Evolutionary conservation across 64 coral and sea anemone genomes (phyloP), one percentile per base, ranked within the genome.

Genomic region (Pachyseris speciosa): DNA sequence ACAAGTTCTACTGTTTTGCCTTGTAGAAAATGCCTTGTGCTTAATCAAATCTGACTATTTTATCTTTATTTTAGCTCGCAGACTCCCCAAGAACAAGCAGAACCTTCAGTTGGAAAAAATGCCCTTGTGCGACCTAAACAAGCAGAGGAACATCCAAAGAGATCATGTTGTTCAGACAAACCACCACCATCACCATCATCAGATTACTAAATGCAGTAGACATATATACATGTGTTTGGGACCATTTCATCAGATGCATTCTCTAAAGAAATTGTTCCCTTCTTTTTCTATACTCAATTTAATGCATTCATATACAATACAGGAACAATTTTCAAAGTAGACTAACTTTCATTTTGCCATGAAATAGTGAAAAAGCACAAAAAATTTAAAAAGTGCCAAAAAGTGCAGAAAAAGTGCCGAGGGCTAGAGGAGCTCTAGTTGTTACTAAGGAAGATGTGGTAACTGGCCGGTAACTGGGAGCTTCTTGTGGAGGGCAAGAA

Each of bases 21-120:
- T n/a, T n/a, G n/a, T n/a, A n/a, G n/a, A n/a, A n/a, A n/a, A n/a
- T n/a, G n/a, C n/a, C n/a, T n/a, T n/a, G 17, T 16, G 27, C 22
- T 61, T 61, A 61, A 61, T 25, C 6, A 20, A 26, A 16, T 25
- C 58, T 4, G n/a, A n/a, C n/a, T 25, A 17, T 55, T 32, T 76
- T 33, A 7, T 76, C 30, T 12, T 12, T 11, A 39, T 7, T 37
- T 37, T 60, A 81, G 77, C 77, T 63, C 77, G 53, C 33, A 34
- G 53, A 40, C 77, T 81, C 77, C 77, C 37, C 77, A 81, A 81
- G 77, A 81, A 81, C 51, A 39, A 40, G 32, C 51, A 61, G 77
- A 81, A 26, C 1, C 33, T 81, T 19, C 50, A 36, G 0, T 52
- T n/a, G 77, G 16, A 36, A 81, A 10, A 10, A 33, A 58, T 2